Conservation (phyloP, 2,113 vertebrate species). For the Dasypus novemcinctus region DNA sequence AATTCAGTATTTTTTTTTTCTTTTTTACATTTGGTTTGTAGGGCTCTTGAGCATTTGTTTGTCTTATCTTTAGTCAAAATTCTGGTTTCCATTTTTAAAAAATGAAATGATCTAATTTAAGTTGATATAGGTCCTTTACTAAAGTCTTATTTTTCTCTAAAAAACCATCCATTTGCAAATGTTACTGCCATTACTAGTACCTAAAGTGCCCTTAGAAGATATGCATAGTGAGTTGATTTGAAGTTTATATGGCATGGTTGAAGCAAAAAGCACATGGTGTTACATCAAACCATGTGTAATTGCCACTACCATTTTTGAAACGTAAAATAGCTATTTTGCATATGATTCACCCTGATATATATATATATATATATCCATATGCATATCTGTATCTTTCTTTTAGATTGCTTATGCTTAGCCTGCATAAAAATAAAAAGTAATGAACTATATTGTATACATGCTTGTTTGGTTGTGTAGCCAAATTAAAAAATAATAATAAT, state of each 20-base stretch:
- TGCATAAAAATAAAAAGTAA: slow-evolving; percentile 18
- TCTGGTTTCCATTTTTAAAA: slow-evolving; percentile 35
- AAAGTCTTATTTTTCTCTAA: slow-evolving; percentile 16
- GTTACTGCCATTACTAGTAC: slow-evolving; percentile 11
- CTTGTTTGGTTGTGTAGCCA: slow-evolving; percentile 32
- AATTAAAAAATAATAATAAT: slow-evolving; percentile 8
- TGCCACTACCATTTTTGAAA: neutral
- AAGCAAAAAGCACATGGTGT: slow-evolving; percentile 20
- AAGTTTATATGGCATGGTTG: slow-evolving; percentile 47
- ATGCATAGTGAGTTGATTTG: neutral
- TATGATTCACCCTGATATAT: neutral
- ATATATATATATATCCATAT: neutral
- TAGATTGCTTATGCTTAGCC: neutral
- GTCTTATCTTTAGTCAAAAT: slow-evolving; percentile 48
- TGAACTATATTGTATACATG: neutral
- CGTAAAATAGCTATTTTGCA: slow-evolving; percentile 9
- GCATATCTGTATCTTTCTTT: neutral
- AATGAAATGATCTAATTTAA: slow-evolving; percentile 57
- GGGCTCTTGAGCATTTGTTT: neutral
- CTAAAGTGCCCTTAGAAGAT: slow-evolving; percentile 32
- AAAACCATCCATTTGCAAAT: slow-evolving; percentile 21
- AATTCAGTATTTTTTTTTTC: neutral
- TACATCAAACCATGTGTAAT: slow-evolving; percentile 33
- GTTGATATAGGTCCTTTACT: slow-evolving; percentile 1
- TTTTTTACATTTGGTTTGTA: neutral